These are phyloP conservation scores for Crocallis elinguaria DNA, from an alignment of 2,888 invertebrate species.

Conservation along the genomic window DNA sequence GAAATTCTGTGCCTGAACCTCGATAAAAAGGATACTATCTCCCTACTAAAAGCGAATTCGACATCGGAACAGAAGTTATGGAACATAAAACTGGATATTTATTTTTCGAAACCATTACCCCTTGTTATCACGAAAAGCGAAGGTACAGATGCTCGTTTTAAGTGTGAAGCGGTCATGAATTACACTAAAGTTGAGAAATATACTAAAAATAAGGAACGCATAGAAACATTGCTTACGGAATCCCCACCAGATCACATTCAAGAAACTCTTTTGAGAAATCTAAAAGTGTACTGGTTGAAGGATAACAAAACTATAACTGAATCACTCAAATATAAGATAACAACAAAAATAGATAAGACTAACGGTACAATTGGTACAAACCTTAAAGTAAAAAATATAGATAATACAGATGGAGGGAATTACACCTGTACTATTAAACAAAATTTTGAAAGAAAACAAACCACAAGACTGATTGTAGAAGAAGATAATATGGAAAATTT, in stretches of 20 bases:
- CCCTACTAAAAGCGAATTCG: constrained; percentile 60
- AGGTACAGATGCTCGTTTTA: constrained; percentile 65
- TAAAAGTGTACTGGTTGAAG: constrained; percentile 77
- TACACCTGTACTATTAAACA: constrained; percentile 78
- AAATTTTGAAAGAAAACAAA: constrained; percentile 72
- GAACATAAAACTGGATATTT: constrained; percentile 77
- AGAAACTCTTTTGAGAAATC: constrained; percentile 70
- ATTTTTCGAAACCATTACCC: constrained; percentile 72
- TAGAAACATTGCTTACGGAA: constrained; percentile 66
- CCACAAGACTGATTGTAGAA: constrained; percentile 68
- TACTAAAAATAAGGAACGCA: constrained; percentile 70
- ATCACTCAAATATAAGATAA: constrained; percentile 57
- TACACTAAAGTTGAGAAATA: constrained; percentile 73
- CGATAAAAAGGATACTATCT: constrained; percentile 59
- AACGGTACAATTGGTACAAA: constrained; percentile 72
- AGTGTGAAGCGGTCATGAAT: constrained; percentile 77
- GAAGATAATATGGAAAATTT: constrained; percentile 83
- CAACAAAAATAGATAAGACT: constrained; percentile 68
- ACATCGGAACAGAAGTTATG: constrained; percentile 72
- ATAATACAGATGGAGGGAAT: constrained; percentile 63
- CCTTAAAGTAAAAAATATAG: constrained; percentile 65
- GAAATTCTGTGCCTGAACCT: constrained; percentile 55
- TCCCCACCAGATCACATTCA: constrained; percentile 72
- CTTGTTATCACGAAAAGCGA: constrained; percentile 54
- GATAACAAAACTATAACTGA: constrained; percentile 61